Evolutionary conservation across 2,113 vertebrate species (phyloP), one percentile per base, ranked within the genome.

Genomic region (Regulus satrapa): DNA sequence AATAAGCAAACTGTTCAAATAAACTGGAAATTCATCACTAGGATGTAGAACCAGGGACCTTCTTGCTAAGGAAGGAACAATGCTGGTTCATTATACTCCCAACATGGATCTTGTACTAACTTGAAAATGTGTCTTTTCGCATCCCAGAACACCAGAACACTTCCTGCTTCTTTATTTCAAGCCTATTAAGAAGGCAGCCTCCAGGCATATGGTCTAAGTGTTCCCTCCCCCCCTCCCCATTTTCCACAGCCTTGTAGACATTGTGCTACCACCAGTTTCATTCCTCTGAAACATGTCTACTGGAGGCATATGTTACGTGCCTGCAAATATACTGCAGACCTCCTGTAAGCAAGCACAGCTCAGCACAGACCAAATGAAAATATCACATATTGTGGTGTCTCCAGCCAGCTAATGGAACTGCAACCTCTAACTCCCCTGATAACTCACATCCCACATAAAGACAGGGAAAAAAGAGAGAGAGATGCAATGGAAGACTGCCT

Each of bases 1-100:
- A 95, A 96, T 64, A 95, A 8, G 66, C 85, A 81, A 94, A 94
- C 31, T 81, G 21, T 67, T 95, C 92, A 78, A 92, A 88, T 51
- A 67, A 84, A 41, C 32, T 81, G 81, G 41, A 88, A 88, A 95
- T 80, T 66, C 87, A 86, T 73, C 85, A 77, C 12, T 4, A 46
- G 28, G 58, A 62, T 2, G 13, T n/a, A 80, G 87, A 93, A 88
- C n/a, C 34, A 67, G 28, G 61, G 45, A 31, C 64, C 24, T 92
- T 80, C 76, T 96, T 55, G 32, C 40, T 78, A 38, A 51, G 40
- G 49, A 88, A 93, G 49, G 31, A 79, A 67, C 81, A 36, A 64
- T 54, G 25, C 32, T 83, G 55, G 75, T 95, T 74, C 92, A 51
- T 93, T 89, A 73, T 41, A 88, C 31, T 89, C 59, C 54, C 26